Evolutionary conservation across 2,888 invertebrate genomes (phyloP).

Genomic region (Xanthorhoe spadicearia): DNA sequence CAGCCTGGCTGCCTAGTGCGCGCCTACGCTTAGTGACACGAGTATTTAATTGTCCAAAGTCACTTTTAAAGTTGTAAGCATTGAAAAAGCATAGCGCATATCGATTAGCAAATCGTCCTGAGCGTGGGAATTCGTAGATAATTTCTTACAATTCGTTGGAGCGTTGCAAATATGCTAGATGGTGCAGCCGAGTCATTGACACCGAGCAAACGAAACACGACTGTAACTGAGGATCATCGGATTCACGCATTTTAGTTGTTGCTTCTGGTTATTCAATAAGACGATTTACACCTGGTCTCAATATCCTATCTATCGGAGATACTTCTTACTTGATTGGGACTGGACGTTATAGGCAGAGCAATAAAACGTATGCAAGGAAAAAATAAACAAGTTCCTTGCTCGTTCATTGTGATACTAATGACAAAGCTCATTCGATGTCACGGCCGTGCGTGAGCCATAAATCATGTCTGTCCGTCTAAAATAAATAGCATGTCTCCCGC

Average conservation of each 20-base stretch:
- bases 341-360: slow-evolving; percentile 36
- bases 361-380: slow-evolving; percentile 35
- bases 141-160: slow-evolving; percentile 63
- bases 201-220: slow-evolving; percentile 44
- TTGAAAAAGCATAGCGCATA: slow-evolving; percentile 36
- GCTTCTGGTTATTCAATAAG: neutral
- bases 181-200: slow-evolving; percentile 66
- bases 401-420: slow-evolving; percentile 40
- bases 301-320: too few species aligned
- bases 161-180: slow-evolving; percentile 68
- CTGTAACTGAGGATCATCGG: slow-evolving; percentile 29
- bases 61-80: neutral
- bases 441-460: slow-evolving; percentile 42
- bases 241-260: slow-evolving; percentile 30
- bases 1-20: too few species aligned
- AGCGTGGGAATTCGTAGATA: slow-evolving; percentile 67
- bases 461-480: slow-evolving; percentile 48
- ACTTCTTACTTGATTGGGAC: slow-evolving; percentile 11
- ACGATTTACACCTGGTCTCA: slow-evolving; percentile 3
- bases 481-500: slow-evolving; percentile 46
- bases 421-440: slow-evolving; percentile 39
- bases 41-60: neutral
- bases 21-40: neutral
- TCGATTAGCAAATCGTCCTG: slow-evolving; percentile 45
- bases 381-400: slow-evolving; percentile 37